Percentiles rank a stretch among this genome's conserved stretches.
These are phyloP conservation scores for Julus scanicus DNA, from an alignment of 2,888 invertebrate genomes.

Conservation along the genomic window DNA sequence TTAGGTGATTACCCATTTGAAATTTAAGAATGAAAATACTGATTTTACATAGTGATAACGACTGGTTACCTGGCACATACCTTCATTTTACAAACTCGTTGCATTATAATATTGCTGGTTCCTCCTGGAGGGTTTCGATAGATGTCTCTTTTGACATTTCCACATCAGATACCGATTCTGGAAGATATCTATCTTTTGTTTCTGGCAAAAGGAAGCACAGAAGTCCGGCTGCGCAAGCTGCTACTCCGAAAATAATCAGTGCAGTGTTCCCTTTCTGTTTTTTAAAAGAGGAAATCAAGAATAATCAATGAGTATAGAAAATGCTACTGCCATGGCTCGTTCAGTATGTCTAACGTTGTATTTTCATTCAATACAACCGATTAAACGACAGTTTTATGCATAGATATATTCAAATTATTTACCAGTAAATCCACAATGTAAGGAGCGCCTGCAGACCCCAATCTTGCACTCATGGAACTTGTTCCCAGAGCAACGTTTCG, in stretches of 20 bases:
- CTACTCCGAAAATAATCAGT: constrained; percentile 52
- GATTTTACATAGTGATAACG: background rate
- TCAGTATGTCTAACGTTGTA: no score
- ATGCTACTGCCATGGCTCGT: no score
- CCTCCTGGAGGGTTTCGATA: background rate
- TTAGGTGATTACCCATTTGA: background rate
- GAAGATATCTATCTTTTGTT: constrained; percentile 53
- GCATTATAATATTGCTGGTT: background rate
- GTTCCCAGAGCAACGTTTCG: constrained; percentile 55
- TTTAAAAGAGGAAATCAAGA: background rate
- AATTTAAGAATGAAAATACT: background rate
- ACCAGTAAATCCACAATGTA: constrained; percentile 54
- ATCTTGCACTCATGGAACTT: constrained; percentile 56
- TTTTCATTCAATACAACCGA: no score
- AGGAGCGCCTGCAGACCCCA: constrained; percentile 53
- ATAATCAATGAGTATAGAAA: no score
- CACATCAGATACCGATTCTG: constrained; percentile 54
- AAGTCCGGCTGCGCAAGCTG: constrained; percentile 47
- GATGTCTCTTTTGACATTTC: constrained; percentile 49
- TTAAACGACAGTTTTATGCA: background rate
- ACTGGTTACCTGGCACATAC: background rate
- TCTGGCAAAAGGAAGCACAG: constrained; percentile 55
- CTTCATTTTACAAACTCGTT: background rate
- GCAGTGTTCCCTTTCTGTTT: constrained; percentile 51
- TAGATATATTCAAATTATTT: constrained; percentile 13